phyloP scores from a whole-genome alignment of 2,888 invertebrate genomes.

The Trichacis sp. region DNA sequence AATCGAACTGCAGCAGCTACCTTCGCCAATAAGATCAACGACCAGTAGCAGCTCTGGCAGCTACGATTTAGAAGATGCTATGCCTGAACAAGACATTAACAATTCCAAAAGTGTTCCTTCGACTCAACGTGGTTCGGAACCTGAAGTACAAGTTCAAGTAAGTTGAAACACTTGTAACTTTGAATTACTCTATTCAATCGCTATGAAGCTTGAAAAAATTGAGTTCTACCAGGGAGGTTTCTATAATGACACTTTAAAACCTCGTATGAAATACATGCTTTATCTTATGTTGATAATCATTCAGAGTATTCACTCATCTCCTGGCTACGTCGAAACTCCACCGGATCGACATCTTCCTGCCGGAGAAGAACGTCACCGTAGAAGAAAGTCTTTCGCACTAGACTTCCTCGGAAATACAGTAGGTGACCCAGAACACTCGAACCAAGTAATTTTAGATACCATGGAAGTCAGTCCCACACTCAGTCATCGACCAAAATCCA shows the following conservation, averaged over 20 bases:
- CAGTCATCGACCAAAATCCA: constrained; percentile 54
- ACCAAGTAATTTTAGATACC: constrained; percentile 46
- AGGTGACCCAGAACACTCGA: constrained; percentile 62
- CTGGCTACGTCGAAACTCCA: constrained; percentile 65
- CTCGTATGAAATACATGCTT: too few relatives aligned
- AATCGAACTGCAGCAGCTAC: constrained; percentile 49
- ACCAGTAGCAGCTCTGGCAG: constrained; percentile 67
- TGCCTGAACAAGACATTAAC: constrained; percentile 54
- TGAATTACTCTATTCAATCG: too few relatives aligned
- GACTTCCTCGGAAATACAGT: constrained; percentile 78
- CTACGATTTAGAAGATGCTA: constrained; percentile 65
- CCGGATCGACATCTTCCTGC: constrained; percentile 71
- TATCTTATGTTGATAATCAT: too few relatives aligned
- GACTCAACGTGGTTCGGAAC: constrained; percentile 56
- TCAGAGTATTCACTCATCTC: constrained; percentile 63
- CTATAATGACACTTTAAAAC: too few relatives aligned
- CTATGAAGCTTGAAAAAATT: too few relatives aligned
- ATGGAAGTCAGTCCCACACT: constrained; percentile 56
- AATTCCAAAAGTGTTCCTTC: constrained; percentile 48
- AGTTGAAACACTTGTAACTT: too few relatives aligned
- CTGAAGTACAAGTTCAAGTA: constrained; percentile 59
- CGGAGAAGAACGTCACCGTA: constrained; percentile 79
- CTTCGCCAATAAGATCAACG: constrained; percentile 60
- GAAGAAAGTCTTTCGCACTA: constrained; percentile 81
- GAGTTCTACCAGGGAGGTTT: too few relatives aligned